Conservation (phyloP, 2,797 vertebrate species). For the Bucorvus abyssinicus region DNA sequence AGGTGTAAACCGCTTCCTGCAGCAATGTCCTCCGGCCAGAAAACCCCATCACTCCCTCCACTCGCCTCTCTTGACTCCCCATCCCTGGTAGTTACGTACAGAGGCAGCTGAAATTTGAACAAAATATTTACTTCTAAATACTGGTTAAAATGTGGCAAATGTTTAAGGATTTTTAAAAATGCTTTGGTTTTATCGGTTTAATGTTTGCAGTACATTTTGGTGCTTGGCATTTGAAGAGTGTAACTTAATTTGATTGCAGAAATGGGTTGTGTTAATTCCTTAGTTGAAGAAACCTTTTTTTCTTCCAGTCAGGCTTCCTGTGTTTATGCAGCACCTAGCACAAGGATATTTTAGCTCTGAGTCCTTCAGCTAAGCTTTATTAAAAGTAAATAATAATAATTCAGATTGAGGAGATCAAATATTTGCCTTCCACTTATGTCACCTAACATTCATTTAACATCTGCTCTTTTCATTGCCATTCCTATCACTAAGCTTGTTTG, state of each 20-base stretch:
- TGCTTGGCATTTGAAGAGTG: neutral
- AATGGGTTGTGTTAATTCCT: neutral
- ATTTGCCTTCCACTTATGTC: conserved; percentile 41
- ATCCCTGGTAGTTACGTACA: neutral
- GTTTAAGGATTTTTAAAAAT: neutral
- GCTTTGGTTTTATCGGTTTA: neutral
- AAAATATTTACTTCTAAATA: neutral
- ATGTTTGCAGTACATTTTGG: neutral
- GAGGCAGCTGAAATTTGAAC: neutral
- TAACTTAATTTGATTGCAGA: neutral
- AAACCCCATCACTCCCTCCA: neutral
- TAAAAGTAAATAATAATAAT: conserved; percentile 66
- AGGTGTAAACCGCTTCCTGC: neutral
- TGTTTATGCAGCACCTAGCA: neutral
- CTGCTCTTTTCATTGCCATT: conserved; percentile 25
- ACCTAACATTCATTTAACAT: conserved; percentile 4
- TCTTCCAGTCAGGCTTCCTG: neutral
- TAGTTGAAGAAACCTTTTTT: neutral
- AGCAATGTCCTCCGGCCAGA: neutral
- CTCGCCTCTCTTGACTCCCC: neutral
- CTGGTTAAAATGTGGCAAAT: neutral
- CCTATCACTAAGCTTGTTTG: neutral
- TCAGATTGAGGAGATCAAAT: conserved; percentile 46
- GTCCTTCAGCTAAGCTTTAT: conserved; percentile 30
- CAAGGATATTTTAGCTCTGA: neutral